Evolutionary conservation across 2,797 vertebrate genomes (phyloP).

Genomic region (Xiphorhynchus erythropygius): DNA sequence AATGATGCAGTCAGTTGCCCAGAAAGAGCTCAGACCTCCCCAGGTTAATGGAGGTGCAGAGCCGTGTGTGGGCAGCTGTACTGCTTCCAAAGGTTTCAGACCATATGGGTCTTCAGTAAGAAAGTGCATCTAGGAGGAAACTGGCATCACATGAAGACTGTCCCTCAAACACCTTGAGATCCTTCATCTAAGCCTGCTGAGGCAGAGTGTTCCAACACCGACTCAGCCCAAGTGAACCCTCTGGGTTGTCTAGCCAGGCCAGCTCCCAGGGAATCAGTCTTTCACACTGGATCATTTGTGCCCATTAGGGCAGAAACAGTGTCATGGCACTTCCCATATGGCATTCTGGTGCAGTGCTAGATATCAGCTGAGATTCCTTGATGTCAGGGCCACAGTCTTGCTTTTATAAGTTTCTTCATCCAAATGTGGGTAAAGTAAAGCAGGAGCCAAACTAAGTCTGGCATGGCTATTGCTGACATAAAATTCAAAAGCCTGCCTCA

Average conservation of each 20-base stretch:
- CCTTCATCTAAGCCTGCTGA: neutral
- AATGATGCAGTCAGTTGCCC: neutral
- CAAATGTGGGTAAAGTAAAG: neutral
- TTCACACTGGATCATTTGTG: neutral
- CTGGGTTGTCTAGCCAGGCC: neutral
- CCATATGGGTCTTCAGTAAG: neutral
- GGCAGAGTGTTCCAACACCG: neutral
- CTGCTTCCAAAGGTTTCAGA: neutral
- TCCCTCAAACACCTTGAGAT: neutral
- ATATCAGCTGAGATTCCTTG: neutral
- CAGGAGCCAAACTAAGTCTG: neutral
- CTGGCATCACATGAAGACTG: neutral
- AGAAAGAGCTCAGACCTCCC: neutral
- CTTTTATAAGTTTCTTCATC: neutral
- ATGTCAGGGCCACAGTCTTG: neutral
- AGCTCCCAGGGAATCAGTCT: neutral
- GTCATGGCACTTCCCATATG: neutral
- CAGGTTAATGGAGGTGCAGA: neutral
- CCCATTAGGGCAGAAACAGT: neutral
- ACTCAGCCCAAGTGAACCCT: neutral
- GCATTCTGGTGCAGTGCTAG: neutral
- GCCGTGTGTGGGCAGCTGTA: neutral
- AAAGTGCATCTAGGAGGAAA: neutral
- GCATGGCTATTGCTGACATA: neutral
- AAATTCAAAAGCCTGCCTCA: neutral